phyloP scores from a whole-genome alignment of 2,797 vertebrate species.

The Propithecus perrieri region DNA sequence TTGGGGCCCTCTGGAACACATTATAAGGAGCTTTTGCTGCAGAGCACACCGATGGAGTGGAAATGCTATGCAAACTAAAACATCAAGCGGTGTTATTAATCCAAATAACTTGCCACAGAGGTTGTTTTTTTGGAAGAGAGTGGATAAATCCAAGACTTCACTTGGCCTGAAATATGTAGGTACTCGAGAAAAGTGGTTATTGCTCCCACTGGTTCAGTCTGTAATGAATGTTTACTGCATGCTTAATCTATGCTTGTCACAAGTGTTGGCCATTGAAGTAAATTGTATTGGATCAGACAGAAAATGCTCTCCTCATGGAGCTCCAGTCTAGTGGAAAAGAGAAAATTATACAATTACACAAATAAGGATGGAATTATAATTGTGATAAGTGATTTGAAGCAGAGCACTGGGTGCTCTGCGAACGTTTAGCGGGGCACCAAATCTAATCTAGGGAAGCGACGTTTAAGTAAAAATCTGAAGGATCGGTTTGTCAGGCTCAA shows the following conservation, averaged over 20 bases:
- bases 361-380: not conserved
- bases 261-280: conserved; percentile 26
- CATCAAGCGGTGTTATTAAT: conserved; percentile 64
- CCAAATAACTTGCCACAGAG: conserved; percentile 54
- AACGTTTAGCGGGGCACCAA: not conserved
- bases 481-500: not conserved
- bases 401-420: not conserved
- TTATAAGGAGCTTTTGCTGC: conserved; percentile 42
- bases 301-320: conserved; percentile 32
- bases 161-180: conserved; percentile 63
- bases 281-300: conserved; percentile 51
- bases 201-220: conserved; percentile 63
- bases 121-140: conserved; percentile 68
- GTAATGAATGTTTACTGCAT: conserved; percentile 57
- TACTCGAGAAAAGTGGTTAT: conserved; percentile 71
- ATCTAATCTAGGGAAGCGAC: not conserved
- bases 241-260: conserved; percentile 41
- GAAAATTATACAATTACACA: not conserved
- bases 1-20: conserved; percentile 60
- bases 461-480: not conserved
- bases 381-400: not conserved
- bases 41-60: not conserved
- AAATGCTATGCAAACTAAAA: conserved; percentile 63
- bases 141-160: conserved; percentile 50
- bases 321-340: not conserved